Conservation (phyloP, 2,888 invertebrate species). For the Andrena dorsata region DNA sequence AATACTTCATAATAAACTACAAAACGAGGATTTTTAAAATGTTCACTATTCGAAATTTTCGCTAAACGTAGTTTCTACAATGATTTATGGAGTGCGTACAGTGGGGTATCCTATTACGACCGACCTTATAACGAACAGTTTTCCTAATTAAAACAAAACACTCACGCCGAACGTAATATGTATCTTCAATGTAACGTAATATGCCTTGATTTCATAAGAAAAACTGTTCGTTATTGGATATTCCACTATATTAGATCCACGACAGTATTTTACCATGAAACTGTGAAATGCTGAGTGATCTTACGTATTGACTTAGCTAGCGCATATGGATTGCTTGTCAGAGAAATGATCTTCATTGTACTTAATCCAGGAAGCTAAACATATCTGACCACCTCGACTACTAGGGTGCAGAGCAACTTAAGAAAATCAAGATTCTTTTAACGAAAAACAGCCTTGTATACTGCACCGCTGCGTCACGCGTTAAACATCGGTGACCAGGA, state of each 20-base stretch:
- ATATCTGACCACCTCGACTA: not conserved
- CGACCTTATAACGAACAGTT: too few species aligned
- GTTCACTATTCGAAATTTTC: not conserved
- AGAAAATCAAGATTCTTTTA: not conserved
- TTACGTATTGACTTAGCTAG: not conserved
- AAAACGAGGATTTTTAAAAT: not conserved
- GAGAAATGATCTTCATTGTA: not conserved
- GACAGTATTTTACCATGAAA: not conserved
- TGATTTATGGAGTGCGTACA: too few species aligned
- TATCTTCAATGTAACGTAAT: too few species aligned
- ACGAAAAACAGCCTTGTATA: not conserved
- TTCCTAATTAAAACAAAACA: too few species aligned
- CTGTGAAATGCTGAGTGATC: not conserved
- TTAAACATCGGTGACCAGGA: slow-evolving; percentile 70
- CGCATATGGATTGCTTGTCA: slow-evolving; percentile 7
- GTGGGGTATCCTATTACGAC: too few species aligned
- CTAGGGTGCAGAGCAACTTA: not conserved
- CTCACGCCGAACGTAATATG: too few species aligned
- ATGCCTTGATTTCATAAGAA: too few species aligned
- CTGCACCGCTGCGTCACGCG: not conserved
- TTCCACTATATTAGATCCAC: slow-evolving; percentile 4
- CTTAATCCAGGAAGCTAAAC: not conserved
- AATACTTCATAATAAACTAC: slow-evolving; percentile 7
- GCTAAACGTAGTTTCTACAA: too few species aligned
- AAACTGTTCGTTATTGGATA: too few species aligned